Base-by-base conservation (phyloP, 1,140 invertebrate genomes). In the Drosophila insularis region DNA sequence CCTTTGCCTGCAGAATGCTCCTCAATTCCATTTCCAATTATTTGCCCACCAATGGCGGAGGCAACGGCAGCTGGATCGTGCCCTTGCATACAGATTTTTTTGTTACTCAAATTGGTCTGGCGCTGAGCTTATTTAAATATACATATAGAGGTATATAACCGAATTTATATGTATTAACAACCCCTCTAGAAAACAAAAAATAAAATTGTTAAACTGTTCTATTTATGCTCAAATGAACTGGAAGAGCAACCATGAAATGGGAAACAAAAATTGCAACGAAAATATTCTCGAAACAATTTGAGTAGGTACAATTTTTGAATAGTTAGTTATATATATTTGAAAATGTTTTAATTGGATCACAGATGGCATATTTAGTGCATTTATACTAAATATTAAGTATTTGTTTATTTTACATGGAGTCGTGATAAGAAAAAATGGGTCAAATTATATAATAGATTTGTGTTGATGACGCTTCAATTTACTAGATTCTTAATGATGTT, bases 11-110 rank as follows among this genome's bases (percentile, higher is more conserved):
- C 55, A 35, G 55, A 17, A 35, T 54, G 56, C 58, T 43, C 17
- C 37, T 62, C 68, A 63, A 32, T 56, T 68, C 65, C 37, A 53
- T 23, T 74, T 67, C 56, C 74, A 74, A 86, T 86, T 81, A 68
- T 50, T 71, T 68, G 73, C 73, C 63, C 53, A 68, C 70, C 60
- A 58, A 60, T 67, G 62, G 59, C n/a, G 23, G 21, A 21, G 53
- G 50, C 27, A 27, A 23, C 50, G 19, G 17, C 74, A 74, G 31
- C 55, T 58, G 55, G 55, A 17, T 55, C 65, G 64, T 74, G 74
- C 66, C 65, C 11, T 27, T 14, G 74, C 65, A 69, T 72, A 65
- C 7, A 39, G 13, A 32, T 58, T 46, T 46, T 50, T 27, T 31
- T 55, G 60, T 58, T 39, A 31, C 11, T 19, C 65, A 73, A 73